A percentile compares a stretch with the other conserved stretches of the same genome.
These are phyloP conservation scores for Quadroppia sp. DNA, from an alignment of 2,888 invertebrate species.

Conservation along the genomic window DNA sequence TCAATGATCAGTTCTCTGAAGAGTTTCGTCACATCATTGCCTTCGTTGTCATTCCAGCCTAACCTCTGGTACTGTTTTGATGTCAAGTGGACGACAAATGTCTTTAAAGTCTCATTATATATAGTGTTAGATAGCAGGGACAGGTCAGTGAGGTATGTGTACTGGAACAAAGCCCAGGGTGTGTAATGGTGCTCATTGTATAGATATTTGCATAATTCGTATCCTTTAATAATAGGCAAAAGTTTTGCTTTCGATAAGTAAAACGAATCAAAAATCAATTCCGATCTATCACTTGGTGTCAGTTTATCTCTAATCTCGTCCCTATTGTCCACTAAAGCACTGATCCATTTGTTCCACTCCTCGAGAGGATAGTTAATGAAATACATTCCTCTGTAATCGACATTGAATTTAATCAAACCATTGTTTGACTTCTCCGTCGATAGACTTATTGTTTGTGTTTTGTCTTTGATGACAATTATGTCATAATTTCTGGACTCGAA, in stretches of 20 bases:
- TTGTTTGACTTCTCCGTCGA: background rate
- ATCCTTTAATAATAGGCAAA: constrained; percentile 55
- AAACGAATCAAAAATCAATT: constrained; percentile 76
- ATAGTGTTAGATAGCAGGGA: background rate
- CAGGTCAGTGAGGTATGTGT: background rate
- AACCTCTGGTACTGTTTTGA: constrained; percentile 9
- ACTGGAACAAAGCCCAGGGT: constrained; percentile 48
- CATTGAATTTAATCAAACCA: constrained; percentile 37
- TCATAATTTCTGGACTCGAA: background rate
- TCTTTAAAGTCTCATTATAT: background rate
- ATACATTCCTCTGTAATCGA: constrained; percentile 54
- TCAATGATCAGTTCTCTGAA: constrained; percentile 6
- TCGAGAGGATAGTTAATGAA: constrained; percentile 53
- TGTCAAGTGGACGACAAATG: background rate
- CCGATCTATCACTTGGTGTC: constrained; percentile 68
- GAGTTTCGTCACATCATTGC: background rate
- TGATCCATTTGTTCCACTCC: constrained; percentile 53
- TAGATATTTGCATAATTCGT: constrained; percentile 50
- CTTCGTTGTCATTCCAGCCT: constrained; percentile 21
- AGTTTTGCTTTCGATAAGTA: constrained; percentile 59
- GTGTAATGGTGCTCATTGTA: constrained; percentile 48
- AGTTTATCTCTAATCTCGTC: background rate
- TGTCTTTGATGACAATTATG: background rate
- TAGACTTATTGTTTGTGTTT: background rate
- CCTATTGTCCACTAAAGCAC: constrained; percentile 34